A percentile compares a stretch with the other conserved stretches of the same genome.
Evolutionary conservation across 2,113 vertebrate genomes (phyloP).

Genomic region (Herpailurus yagouaroundi): DNA sequence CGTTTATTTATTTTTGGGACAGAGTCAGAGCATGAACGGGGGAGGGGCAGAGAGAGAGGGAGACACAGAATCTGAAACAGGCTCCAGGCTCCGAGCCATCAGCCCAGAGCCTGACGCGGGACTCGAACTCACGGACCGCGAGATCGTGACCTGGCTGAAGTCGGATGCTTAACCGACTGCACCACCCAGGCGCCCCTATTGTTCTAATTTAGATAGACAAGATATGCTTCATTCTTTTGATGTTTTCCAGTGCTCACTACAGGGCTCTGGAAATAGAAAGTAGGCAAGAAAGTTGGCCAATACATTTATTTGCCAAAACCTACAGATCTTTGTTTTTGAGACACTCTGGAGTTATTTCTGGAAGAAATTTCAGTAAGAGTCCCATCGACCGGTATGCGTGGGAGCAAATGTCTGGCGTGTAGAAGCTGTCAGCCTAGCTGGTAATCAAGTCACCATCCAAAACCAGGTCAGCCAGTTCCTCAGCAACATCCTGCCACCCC

Average conservation of each 20-base stretch:
- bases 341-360: neutral
- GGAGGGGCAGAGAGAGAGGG: too few species aligned
- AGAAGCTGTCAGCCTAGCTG: neutral
- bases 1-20: too few species aligned
- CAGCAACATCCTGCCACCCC: neutral
- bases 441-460: neutral
- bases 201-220: neutral
- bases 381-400: neutral
- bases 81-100: too few species aligned
- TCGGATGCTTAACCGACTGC: too few species aligned
- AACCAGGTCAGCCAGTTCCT: slow-evolving; percentile 45
- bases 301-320: neutral
- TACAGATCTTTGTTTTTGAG: neutral
- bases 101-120: too few species aligned
- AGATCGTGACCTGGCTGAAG: too few species aligned
- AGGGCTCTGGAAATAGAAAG: slow-evolving; percentile 6
- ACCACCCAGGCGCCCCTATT: too few species aligned
- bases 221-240: neutral
- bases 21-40: too few species aligned
- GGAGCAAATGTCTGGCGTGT: neutral
- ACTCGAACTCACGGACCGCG: too few species aligned
- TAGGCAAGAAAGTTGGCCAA: neutral
- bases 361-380: neutral
- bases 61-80: too few species aligned
- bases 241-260: neutral